These are phyloP conservation scores for Lasiommata megera DNA, from an alignment of 2,888 invertebrate genomes.

Conservation along the genomic window DNA sequence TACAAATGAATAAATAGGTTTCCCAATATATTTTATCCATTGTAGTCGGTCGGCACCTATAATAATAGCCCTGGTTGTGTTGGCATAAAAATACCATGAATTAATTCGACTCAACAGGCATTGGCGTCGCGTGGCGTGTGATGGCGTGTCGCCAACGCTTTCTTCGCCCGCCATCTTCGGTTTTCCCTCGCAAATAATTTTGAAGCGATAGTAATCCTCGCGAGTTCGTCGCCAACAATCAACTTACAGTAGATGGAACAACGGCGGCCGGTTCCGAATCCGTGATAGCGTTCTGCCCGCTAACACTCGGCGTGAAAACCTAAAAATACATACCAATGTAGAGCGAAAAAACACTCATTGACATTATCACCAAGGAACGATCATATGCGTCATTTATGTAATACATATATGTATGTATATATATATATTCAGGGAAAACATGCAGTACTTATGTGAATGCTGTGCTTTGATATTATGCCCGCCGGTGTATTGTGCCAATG, in stretches of 20 bases:
- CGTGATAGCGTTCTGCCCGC: constrained; percentile 39
- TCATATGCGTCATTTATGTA: background rate
- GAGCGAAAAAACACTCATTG: background rate
- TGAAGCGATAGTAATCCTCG: background rate
- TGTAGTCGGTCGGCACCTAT: too few species aligned
- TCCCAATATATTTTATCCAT: too few species aligned
- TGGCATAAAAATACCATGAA: too few species aligned
- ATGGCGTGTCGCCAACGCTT: too few species aligned
- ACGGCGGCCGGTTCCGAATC: constrained; percentile 33
- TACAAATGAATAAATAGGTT: too few species aligned
- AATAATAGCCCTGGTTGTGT: too few species aligned
- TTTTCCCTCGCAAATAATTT: background rate
- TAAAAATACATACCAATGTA: constrained; percentile 32
- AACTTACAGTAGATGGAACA: constrained; percentile 39
- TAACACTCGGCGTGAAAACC: constrained; percentile 72
- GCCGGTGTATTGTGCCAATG: too few species aligned
- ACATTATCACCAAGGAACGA: background rate
- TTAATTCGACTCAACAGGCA: too few species aligned
- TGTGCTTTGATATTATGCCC: too few species aligned
- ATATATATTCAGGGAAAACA: background rate
- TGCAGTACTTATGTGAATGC: background rate
- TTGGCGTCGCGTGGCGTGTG: too few species aligned
- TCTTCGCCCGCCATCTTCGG: too few species aligned
- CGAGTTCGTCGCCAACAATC: background rate
- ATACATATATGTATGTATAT: background rate